Percentiles rank a stretch among this genome's conserved stretches.
Conservation (phyloP, 2,113 vertebrate genomes). For the Manacus vitellinus region DNA sequence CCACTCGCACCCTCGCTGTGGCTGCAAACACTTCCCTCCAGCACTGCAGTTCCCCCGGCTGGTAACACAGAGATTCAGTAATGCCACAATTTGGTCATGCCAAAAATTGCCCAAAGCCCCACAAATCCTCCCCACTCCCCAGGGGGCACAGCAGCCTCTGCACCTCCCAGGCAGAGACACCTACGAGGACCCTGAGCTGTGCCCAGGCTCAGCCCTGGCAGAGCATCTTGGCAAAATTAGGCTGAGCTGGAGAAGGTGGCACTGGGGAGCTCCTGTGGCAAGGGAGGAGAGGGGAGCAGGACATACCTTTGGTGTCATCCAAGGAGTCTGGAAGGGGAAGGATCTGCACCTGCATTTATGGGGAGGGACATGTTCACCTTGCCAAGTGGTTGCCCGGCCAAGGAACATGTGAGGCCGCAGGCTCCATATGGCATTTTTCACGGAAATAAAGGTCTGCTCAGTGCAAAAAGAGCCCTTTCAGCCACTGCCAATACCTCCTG, state of each 20-base stretch:
- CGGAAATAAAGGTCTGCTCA: neutral
- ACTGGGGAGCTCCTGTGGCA: neutral
- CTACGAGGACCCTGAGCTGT: neutral
- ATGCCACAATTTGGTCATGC: accelerated
- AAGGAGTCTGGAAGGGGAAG: neutral
- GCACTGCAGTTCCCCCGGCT: accelerated
- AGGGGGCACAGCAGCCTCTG: accelerated
- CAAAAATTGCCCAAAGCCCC: neutral
- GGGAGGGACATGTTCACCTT: neutral
- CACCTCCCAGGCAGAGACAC: neutral
- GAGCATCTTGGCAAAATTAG: accelerated
- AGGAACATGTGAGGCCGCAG: neutral
- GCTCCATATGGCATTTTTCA: constrained; percentile 50
- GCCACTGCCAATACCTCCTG: neutral
- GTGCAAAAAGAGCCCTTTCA: neutral
- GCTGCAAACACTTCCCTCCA: neutral
- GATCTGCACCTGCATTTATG: constrained; percentile 37
- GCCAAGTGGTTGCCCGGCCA: neutral
- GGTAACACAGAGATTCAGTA: accelerated
- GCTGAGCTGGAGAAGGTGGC: accelerated
- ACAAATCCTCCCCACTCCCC: accelerated
- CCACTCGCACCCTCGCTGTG: accelerated
- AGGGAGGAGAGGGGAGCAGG: accelerated
- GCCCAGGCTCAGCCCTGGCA: neutral
- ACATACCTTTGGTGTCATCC: neutral